Evolutionary conservation across 1,140 invertebrate genomes (phyloP).

Genomic region (Drosophila carrolli): DNA sequence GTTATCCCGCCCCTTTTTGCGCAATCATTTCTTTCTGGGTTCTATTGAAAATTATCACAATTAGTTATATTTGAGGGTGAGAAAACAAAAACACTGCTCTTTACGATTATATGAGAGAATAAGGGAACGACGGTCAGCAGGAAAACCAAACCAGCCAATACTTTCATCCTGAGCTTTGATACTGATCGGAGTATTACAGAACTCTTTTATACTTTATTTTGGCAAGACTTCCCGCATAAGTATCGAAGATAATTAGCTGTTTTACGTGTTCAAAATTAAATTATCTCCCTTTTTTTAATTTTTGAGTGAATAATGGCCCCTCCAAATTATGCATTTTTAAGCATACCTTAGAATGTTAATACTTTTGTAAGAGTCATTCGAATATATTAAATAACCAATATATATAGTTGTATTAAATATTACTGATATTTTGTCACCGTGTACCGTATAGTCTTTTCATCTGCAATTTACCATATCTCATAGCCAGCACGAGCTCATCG

Average conservation of each 20-base stretch:
- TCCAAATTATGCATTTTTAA: no score
- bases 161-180: background rate
- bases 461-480: conserved; percentile 5
- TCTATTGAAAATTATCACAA: background rate
- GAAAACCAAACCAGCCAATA: background rate
- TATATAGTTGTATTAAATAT: no score
- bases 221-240: no score
- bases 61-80: no score
- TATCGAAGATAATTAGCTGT: no score
- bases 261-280: background rate
- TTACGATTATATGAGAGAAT: background rate
- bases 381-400: no score
- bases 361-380: no score
- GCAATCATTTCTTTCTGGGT: background rate
- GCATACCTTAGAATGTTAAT: no score
- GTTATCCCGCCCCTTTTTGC: background rate
- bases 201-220: background rate
- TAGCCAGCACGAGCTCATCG: conserved; percentile 33
- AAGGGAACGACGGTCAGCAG: background rate
- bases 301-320: background rate
- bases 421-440: background rate
- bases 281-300: background rate
- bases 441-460: conserved; percentile 5
- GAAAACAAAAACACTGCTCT: background rate
- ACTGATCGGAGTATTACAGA: background rate